Evolutionary conservation across 2,113 vertebrate species (phyloP).

Genomic region (Xenopus laevis): DNA sequence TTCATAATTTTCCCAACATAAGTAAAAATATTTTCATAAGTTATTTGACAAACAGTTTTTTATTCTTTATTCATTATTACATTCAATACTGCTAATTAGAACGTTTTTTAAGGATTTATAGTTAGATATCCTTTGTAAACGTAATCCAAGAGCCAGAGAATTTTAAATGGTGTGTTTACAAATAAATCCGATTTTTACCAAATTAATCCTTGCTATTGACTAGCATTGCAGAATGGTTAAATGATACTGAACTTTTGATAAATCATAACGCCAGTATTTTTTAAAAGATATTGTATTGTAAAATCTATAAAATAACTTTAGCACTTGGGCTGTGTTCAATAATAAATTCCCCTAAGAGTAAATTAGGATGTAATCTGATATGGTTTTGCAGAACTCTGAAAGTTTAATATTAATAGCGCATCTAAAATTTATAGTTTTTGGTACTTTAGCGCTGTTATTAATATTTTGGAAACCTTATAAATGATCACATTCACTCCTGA

Average conservation of each 20-base stretch:
- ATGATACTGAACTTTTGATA: constrained; percentile 22
- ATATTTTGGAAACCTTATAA: neutral
- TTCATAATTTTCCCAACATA: no score
- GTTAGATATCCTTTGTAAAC: no score
- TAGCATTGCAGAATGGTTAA: constrained; percentile 18
- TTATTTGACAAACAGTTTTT: no score
- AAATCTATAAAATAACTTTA: constrained; percentile 42
- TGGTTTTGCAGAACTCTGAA: constrained; percentile 18
- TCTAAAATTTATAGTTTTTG: constrained; percentile 8
- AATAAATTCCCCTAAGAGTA: constrained; percentile 33
- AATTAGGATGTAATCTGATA: constrained; percentile 28
- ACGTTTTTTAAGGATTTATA: no score
- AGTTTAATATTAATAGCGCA: constrained; percentile 23
- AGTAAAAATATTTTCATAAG: no score
- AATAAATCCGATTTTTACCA: no score
- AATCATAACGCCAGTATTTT: constrained; percentile 36
- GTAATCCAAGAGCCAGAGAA: no score
- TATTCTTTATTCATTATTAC: no score
- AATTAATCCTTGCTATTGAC: no score
- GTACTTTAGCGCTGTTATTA: neutral
- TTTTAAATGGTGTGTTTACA: no score
- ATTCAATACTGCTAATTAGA: no score
- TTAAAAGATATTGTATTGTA: constrained; percentile 42
- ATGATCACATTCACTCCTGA: constrained; percentile 1
- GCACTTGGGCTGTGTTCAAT: constrained; percentile 40